phyloP scores from a whole-genome alignment of 2,888 invertebrate genomes.

The Diloba caeruleocephala region DNA sequence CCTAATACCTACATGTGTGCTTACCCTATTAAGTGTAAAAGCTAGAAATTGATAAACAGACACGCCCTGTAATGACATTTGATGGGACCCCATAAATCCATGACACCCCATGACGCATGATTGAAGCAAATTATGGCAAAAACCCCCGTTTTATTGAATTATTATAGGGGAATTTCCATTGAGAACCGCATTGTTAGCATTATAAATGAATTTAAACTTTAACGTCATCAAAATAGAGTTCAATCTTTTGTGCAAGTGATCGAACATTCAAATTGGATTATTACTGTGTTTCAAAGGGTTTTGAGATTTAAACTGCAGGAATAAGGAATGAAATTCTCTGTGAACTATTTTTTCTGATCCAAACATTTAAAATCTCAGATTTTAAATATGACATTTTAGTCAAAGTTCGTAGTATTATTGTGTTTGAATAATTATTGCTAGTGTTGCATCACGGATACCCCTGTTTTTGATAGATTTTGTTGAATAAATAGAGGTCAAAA shows the following conservation, averaged over 20 bases:
- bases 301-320: background rate
- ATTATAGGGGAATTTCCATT: constrained; percentile 1
- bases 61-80: constrained; percentile 41
- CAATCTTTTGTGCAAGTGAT: background rate
- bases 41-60: constrained; percentile 10
- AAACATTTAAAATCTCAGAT: too few species aligned
- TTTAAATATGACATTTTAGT: constrained; percentile 19
- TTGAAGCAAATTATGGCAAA: constrained; percentile 46
- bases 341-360: too few species aligned
- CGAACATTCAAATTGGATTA: constrained; percentile 11
- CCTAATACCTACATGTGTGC: background rate
- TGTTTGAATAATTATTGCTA: constrained; percentile 11
- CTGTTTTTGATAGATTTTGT: background rate
- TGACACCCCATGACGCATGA: constrained; percentile 30
- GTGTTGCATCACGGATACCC: background rate
- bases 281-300: background rate
- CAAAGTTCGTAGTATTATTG: constrained; percentile 11
- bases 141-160: constrained; percentile 36
- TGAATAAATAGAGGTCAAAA: too few species aligned
- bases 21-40: constrained; percentile 26
- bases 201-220: constrained; percentile 8
- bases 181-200: background rate
- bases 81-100: constrained; percentile 13
- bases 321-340: constrained; percentile 12
- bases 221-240: fast-evolving